Evolutionary conservation across 2,797 vertebrate genomes (phyloP), one percentile per base, ranked within the genome.

Genomic region (Sebastes minor): DNA sequence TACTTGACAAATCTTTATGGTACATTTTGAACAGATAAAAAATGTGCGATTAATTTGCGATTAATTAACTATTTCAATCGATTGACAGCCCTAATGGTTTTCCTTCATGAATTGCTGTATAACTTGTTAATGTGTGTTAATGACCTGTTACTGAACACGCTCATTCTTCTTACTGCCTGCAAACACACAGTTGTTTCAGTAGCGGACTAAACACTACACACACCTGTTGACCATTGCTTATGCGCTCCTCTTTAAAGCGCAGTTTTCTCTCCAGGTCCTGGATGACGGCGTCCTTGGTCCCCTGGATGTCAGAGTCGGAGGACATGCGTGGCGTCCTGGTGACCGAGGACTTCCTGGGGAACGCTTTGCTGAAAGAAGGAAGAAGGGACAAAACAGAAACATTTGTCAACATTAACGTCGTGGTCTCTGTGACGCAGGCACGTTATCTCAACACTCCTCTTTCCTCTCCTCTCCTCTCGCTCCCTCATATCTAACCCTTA

Each of bases 231-330:
- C 98, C 98, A 0, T 99, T 99, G 95, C 97, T 98, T 53, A 97
- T 84, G 33, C 98, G 96, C 75, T 99, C 98, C 85, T 99, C 99
- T 91, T 99, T 99, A 89, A 99, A 99, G 85, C 98, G 97, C 74
- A 99, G 96, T 72, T 99, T 99, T 78, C 99, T 96, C 94, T 99
- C 99, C 93, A 99, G 89, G 86, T 99, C 99, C 93, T 99, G 99
- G 89, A 99, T 99, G 81, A 99, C 98, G 0, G 98, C 98, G 10
- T 99, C 97, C 92, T 99, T 99, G 66, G 98, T 97, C 64, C 98
- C 99, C 89, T 99, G 98, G 90, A 99, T 99, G 91, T 99, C 99
- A 1, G 97, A 98, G 88, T 99, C 98, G 1, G 97, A 98, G 75
- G 97, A 92, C 73, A 95, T 80, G 33, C 98, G 96, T 20, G 97